Percentiles rank a stretch among this genome's conserved stretches.
Evolutionary conservation across 2,888 invertebrate genomes (phyloP).

Genomic region (Athalia circularis): DNA sequence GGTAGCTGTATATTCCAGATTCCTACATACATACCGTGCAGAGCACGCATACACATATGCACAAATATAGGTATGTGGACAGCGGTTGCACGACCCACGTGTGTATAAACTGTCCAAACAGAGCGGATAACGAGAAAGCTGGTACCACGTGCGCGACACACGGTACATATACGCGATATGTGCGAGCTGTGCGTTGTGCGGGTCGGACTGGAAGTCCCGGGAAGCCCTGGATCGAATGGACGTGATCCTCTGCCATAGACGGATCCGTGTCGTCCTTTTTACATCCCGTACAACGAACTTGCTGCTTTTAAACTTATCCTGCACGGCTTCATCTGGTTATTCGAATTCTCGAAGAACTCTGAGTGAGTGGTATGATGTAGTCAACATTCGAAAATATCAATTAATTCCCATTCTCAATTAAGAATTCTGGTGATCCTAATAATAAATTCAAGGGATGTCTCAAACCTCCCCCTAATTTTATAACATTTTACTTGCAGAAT

Average conservation of each 20-base stretch:
- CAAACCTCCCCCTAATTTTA: too few species aligned
- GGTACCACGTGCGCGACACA: conserved; percentile 42
- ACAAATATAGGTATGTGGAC: neutral
- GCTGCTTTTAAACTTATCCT: too few species aligned
- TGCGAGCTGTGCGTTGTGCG: neutral
- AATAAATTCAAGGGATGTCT: too few species aligned
- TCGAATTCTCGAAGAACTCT: too few species aligned
- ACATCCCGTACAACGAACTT: neutral
- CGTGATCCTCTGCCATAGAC: conserved; percentile 22
- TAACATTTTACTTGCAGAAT: too few species aligned
- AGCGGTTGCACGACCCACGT: too few species aligned
- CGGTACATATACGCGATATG: conserved; percentile 29
- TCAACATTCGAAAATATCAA: too few species aligned
- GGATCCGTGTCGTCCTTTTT: neutral
- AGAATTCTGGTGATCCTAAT: too few species aligned
- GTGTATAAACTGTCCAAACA: conserved; percentile 31
- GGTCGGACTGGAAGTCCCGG: neutral
- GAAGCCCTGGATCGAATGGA: conserved; percentile 16
- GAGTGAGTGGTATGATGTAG: too few species aligned
- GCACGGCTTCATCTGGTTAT: too few species aligned
- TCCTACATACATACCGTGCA: conserved; percentile 3
- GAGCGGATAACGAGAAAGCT: conserved; percentile 21
- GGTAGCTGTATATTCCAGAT: neutral
- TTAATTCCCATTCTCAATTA: too few species aligned
- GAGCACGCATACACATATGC: neutral